Base-by-base conservation (phyloP, 2,888 invertebrate genomes). In the Desoria tigrina region DNA sequence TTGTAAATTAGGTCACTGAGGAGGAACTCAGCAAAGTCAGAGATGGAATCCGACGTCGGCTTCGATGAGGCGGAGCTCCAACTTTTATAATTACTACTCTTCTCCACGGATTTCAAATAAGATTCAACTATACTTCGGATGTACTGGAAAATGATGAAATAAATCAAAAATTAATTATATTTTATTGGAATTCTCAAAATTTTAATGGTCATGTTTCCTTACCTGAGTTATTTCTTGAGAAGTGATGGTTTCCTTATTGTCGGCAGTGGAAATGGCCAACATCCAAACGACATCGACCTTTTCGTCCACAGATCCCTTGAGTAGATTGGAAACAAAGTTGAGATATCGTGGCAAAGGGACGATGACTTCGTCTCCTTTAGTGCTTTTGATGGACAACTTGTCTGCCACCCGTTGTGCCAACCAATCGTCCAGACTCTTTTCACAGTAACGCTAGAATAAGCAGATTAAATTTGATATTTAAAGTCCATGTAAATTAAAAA, bases 401-500 rank as follows among this genome's bases (percentile, higher is more conserved):
- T 72, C 72, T 2, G 72, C 63, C n/a, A 74, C 65, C 39, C 67
- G 53, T 23, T 65, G 26, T 1, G 72, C 68, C 24, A 76, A 50
- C 76, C 76, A 76, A 53, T 74, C 76, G 59, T 76, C 73, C 57
- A 76, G 42, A 24, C 64, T 67, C 21, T 62, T 61, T 60, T 74
- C 74, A 57, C 71, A 74, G 45, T 74, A 70, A 58, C 60, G 70
- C 72, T 75, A 57, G 24, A 66, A 21, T 42, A 49, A 42, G 49
- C 27, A 49, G 26, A 63, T 7, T 32, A 11, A 32, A 56, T 21
- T 39, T n/a, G 39, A 23, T 51, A 23, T 26, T 49, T 18, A 21
- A 42, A 54, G 24, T 23, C 54, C n/a, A n/a, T 18, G 16, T 7
- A 42, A 58, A 39, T 26, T 7, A 21, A 9, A 23, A 21, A 1